Conservation (phyloP, 53 echinoderm and acorn worm genomes). For the Holothuria leucospilota region DNA sequence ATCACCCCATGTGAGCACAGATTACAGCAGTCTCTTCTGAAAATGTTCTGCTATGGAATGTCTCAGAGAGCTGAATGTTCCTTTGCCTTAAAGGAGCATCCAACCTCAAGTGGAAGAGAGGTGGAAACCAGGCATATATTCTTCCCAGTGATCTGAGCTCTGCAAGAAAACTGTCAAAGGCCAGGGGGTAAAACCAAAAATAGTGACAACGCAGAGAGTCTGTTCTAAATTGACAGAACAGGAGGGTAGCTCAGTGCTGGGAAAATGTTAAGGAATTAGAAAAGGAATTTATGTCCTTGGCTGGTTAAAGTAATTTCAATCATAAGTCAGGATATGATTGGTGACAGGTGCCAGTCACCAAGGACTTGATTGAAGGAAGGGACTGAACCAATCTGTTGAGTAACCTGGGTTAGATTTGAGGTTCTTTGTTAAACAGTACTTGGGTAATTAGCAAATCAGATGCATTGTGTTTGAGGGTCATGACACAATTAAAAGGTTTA, state of each 20-base stretch:
- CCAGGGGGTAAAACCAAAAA: conserved; percentile 48
- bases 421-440: too few species aligned
- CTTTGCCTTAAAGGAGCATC: conserved; percentile 3
- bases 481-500: too few species aligned
- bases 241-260: conserved; percentile 22
- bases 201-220: conserved; percentile 47
- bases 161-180: conserved; percentile 36
- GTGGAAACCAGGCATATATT: conserved; percentile 2
- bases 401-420: too few species aligned
- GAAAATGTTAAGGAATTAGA: conserved; percentile 38
- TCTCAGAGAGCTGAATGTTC: conserved; percentile 16
- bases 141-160: neutral
- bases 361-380: conserved; percentile 24
- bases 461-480: too few species aligned
- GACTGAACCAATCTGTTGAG: neutral
- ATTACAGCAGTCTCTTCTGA: neutral
- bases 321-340: conserved; percentile 13
- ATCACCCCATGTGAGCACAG: conserved; percentile 38
- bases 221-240: conserved; percentile 44
- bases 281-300: conserved; percentile 39
- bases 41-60: too few species aligned
- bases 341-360: conserved; percentile 39
- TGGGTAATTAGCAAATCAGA: too few species aligned
- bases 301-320: conserved; percentile 31
- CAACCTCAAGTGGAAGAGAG: neutral